Evolutionary conservation across 1,140 invertebrate species (phyloP).

Genomic region (Tribolium madens): DNA sequence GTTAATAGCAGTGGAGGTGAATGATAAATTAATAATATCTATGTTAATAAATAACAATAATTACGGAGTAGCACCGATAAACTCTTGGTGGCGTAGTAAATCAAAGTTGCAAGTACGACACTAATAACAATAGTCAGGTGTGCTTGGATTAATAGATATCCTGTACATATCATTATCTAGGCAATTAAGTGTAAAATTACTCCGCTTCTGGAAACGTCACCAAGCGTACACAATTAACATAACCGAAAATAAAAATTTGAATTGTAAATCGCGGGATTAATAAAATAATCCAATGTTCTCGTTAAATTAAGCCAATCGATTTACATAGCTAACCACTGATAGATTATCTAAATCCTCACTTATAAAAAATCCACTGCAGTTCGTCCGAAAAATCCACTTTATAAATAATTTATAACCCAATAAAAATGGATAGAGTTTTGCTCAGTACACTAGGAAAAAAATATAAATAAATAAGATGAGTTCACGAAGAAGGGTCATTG

Average conservation of each 20-base stretch:
- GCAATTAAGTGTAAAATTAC: constrained; percentile 1
- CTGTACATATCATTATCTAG: neutral
- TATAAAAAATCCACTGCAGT: constrained; percentile 11
- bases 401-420: constrained; percentile 33
- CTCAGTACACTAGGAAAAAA: constrained; percentile 5
- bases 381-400: constrained; percentile 14
- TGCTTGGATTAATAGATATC: constrained; percentile 16
- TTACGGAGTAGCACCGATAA: constrained; percentile 27
- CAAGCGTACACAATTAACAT: neutral
- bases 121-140: constrained; percentile 35
- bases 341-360: constrained; percentile 16
- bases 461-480: neutral
- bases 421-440: constrained; percentile 29
- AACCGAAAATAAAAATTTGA: constrained; percentile 22
- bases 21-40: constrained; percentile 29
- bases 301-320: constrained; percentile 6
- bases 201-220: neutral
- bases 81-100: constrained; percentile 11
- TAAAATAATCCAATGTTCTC: constrained; percentile 20
- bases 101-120: constrained; percentile 16
- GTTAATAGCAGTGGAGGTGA: constrained; percentile 4
- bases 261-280: constrained; percentile 10
- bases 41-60: constrained; percentile 28
- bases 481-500: constrained; percentile 24
- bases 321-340: neutral